A percentile compares a stretch with the other conserved stretches of the same genome.
Conservation (phyloP, 2,113 vertebrate species). For the Albula goreensis region DNA sequence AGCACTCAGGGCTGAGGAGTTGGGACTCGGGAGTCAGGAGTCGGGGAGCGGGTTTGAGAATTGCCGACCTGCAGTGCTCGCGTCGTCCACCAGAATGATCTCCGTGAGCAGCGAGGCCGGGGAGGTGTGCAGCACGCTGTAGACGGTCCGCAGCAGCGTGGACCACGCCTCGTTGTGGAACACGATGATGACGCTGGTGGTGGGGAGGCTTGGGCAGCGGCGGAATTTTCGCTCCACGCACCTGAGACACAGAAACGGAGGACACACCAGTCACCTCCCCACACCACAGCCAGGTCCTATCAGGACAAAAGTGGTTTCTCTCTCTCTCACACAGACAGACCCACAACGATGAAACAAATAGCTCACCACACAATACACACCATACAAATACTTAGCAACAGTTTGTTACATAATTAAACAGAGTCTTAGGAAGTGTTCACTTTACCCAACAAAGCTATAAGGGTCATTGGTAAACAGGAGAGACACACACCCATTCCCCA, state of each 20-base stretch:
- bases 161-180: slow-evolving; percentile 94
- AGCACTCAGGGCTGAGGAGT: too few species aligned
- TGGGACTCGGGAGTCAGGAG: neutral
- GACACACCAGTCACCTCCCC: neutral
- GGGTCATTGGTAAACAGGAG: neutral
- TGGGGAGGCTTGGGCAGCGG: slow-evolving; percentile 83
- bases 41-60: neutral
- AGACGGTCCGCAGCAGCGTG: slow-evolving; percentile 85
- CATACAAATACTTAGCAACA: neutral
- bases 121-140: slow-evolving; percentile 85
- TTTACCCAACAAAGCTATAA: neutral
- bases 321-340: neutral
- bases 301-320: neutral
- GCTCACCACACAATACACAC: neutral
- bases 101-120: slow-evolving; percentile 84
- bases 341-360: neutral
- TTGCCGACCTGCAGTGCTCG: slow-evolving; percentile 82
- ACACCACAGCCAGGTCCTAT: too few species aligned
- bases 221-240: slow-evolving; percentile 87
- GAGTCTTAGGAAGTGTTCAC: neutral
- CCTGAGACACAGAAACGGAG: slow-evolving; percentile 54
- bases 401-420: neutral
- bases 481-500: neutral
- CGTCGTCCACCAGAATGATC: slow-evolving; percentile 90
- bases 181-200: slow-evolving; percentile 87